These are phyloP conservation scores for Beaufortia kweichowensis DNA, from an alignment of 2,113 vertebrate species.

Conservation along the genomic window DNA sequence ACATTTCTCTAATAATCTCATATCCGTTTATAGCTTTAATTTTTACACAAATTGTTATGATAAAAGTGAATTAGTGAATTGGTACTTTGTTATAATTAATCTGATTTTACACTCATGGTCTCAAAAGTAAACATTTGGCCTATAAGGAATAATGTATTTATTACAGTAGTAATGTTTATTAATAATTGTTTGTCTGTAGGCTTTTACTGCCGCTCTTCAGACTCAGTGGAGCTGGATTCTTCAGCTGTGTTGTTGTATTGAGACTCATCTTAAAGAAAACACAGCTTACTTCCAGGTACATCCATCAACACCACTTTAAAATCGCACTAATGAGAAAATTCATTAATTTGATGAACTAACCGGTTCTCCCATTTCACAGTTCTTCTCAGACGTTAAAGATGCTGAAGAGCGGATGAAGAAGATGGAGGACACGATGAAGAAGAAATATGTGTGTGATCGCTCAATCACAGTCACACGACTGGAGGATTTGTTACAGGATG, in stretches of 20 bases:
- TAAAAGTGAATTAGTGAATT: no score
- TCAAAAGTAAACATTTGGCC: no score
- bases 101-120: no score
- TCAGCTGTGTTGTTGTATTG: slow-evolving; percentile 91
- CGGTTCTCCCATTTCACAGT: slow-evolving; percentile 62
- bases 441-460: slow-evolving; percentile 89
- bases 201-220: slow-evolving; percentile 89
- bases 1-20: no score
- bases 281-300: slow-evolving; percentile 87
- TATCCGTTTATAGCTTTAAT: not conserved
- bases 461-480: slow-evolving; percentile 83
- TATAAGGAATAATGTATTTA: no score
- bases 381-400: slow-evolving; percentile 86
- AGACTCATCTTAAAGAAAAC: slow-evolving; percentile 92
- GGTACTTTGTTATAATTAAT: no score
- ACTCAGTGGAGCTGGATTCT: slow-evolving; percentile 98
- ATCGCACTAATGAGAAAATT: not conserved
- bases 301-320: not conserved
- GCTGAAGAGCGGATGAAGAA: slow-evolving; percentile 82
- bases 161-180: not conserved
- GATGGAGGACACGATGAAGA: slow-evolving; percentile 82
- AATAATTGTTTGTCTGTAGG: slow-evolving; percentile 62
- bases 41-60: no score
- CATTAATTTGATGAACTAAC: not conserved
- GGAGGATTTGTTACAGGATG: slow-evolving; percentile 90